A percentile compares a stretch with the other conserved stretches of the same genome.
Conservation (phyloP, 2,797 vertebrate species). For the Crocodylus rhombifer region DNA sequence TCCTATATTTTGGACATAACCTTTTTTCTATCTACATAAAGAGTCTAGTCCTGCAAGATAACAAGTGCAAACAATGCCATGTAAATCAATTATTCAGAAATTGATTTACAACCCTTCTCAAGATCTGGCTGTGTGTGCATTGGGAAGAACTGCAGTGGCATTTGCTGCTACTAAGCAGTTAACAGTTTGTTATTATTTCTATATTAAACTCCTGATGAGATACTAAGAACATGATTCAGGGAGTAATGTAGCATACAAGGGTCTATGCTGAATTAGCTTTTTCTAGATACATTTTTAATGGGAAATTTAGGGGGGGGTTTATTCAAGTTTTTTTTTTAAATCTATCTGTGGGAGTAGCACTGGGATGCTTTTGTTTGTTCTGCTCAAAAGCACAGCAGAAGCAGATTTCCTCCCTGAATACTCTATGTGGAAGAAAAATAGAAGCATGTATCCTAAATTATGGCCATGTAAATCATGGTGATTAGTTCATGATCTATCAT, state of each 20-base stretch:
- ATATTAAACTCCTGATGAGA: background rate
- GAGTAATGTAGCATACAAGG: background rate
- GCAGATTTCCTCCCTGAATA: too few relatives aligned
- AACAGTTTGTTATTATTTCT: conserved; percentile 24
- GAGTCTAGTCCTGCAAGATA: background rate
- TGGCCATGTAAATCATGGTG: too few relatives aligned
- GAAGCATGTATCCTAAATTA: background rate
- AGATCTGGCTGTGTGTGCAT: background rate
- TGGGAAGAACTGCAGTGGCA: conserved; percentile 17
- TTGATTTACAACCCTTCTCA: background rate
- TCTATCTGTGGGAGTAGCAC: background rate
- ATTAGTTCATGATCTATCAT: background rate
- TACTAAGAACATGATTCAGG: background rate
- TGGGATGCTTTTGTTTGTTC: background rate
- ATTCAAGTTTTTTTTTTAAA: background rate
- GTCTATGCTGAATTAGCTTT: background rate
- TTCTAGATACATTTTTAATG: background rate
- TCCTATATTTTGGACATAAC: background rate
- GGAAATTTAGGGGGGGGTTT: background rate
- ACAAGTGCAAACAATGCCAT: background rate
- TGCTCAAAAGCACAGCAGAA: background rate
- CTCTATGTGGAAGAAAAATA: background rate
- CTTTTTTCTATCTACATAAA: background rate
- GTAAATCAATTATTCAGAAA: conserved; percentile 12
- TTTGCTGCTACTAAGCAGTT: conserved; percentile 1